These are phyloP conservation scores for Pollenia amentaria DNA, from an alignment of 2,888 invertebrate genomes.

Conservation along the genomic window DNA sequence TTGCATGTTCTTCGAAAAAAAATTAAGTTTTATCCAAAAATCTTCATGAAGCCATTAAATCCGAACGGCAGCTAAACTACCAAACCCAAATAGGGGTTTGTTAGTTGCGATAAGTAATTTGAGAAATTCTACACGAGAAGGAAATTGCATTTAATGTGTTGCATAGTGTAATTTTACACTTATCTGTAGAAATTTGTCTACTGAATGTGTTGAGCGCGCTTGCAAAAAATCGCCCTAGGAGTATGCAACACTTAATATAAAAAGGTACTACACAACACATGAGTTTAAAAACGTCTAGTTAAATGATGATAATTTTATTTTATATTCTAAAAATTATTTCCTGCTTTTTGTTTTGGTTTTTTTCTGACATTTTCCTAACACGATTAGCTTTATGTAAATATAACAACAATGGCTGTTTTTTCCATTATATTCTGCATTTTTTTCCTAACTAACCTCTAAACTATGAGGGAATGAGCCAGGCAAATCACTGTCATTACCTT, in stretches of 20 bases:
- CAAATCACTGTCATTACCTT: slow-evolving; percentile 71
- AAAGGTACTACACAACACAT: not conserved
- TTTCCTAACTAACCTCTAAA: slow-evolving; percentile 46
- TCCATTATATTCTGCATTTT: not conserved
- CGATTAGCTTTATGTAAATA: slow-evolving; percentile 26
- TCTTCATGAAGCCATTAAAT: no score
- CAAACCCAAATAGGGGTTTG: no score
- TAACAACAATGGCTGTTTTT: slow-evolving; percentile 35
- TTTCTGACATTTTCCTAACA: slow-evolving; percentile 21
- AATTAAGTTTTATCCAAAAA: no score
- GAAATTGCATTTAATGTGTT: no score
- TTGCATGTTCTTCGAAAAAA: no score
- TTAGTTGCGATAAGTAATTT: no score
- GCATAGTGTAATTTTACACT: not conserved
- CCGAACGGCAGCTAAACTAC: no score
- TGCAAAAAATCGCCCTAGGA: not conserved
- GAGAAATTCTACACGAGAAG: no score
- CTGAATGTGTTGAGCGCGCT: not conserved
- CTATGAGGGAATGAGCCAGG: slow-evolving; percentile 41
- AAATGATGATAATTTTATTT: slow-evolving; percentile 7
- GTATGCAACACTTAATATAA: slow-evolving; percentile 18
- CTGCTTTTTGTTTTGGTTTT: not conserved
- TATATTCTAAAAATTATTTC: slow-evolving; percentile 9
- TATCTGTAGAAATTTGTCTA: not conserved
- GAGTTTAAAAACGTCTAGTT: slow-evolving; percentile 29